Evolutionary conservation across 2,797 vertebrate genomes (phyloP), one percentile per base, ranked within the genome.

Genomic region (Cossypha dichroa): DNA sequence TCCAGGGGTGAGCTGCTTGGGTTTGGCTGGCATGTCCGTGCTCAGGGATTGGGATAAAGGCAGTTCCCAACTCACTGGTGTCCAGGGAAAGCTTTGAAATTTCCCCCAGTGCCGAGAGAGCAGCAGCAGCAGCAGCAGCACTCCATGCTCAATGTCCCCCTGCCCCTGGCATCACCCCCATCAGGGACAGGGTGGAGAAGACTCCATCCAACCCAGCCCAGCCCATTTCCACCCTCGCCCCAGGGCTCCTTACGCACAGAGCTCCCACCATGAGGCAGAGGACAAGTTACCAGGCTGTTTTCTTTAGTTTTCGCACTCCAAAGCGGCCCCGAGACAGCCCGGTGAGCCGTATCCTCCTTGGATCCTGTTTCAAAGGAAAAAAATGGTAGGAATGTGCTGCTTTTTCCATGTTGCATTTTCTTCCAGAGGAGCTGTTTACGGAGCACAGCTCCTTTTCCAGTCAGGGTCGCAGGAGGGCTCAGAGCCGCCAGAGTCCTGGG

Each of bases 361-460:
- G 91, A 38, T 93, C 92, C 72, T 13, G 4, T 85, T 92, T 88
- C 83, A 36, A 62, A 69, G 88, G 66, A 1, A 16, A 74, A 29
- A 66, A 78, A 75, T 69, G 9, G 3, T 3, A 49, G 88, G 94
- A 95, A 96, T 94, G 92, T 72, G 92, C 94, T 92, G 85, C 85
- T 94, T 92, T 95, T 96, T 95, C 95, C 95, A 75, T 75, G 79
- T 31, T 13, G 58, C 20, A 1, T 52, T 56, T n/a, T 34, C 36
- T 11, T 40, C 6, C 0, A 11, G 64, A 38, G 38, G 62, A 75
- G 0, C 9, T 90, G 95, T 85, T 96, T 77, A 56, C 1, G 0
- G 36, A 93, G 80, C 10, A 0, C 4, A 2, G 88, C 83, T 92
- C 51, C 72, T 51, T 20, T 10, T 64, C 79, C 73, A 46, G 7